Percentiles rank a stretch among this genome's conserved stretches.
phyloP scores from a whole-genome alignment of 2,888 invertebrate genomes.

The Crematogaster levior region DNA sequence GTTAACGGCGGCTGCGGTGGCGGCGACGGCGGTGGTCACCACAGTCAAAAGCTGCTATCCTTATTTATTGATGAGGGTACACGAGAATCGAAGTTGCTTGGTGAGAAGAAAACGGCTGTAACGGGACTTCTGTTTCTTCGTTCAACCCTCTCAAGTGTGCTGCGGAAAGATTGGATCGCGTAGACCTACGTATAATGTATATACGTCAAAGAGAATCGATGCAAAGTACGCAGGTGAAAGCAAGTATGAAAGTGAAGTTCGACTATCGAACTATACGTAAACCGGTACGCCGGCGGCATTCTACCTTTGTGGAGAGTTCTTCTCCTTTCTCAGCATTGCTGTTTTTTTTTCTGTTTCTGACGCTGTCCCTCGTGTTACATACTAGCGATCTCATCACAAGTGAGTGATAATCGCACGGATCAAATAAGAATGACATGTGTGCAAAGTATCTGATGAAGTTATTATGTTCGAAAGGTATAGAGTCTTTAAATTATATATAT shows the following conservation, averaged over 20 bases:
- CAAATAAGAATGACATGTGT: conserved; percentile 52
- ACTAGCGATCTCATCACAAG: conserved; percentile 19
- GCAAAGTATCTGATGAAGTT: conserved; percentile 24
- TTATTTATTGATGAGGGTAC: conserved; percentile 58
- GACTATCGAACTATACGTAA: conserved; percentile 74
- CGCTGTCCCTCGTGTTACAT: conserved; percentile 36
- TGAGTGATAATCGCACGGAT: conserved; percentile 23
- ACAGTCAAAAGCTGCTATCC: conserved; percentile 63
- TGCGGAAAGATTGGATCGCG: conserved; percentile 40
- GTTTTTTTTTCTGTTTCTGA: conserved; percentile 41
- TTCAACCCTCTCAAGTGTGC: conserved; percentile 34
- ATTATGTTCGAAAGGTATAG: neutral
- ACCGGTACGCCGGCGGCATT: conserved; percentile 77
- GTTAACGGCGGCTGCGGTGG: conserved; percentile 63
- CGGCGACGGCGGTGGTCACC: conserved; percentile 30
- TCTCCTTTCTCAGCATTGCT: conserved; percentile 59
- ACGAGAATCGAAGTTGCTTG: neutral
- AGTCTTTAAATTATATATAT: neutral
- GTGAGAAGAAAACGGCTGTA: conserved; percentile 17
- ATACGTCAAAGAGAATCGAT: conserved; percentile 55
- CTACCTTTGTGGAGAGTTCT: conserved; percentile 78
- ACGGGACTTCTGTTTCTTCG: conserved; percentile 1
- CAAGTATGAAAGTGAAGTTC: conserved; percentile 75
- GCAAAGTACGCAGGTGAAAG: conserved; percentile 69
- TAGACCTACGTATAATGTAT: conserved; percentile 21